Percentiles rank a stretch among this genome's conserved stretches.
These are phyloP conservation scores for Acromyrmex charruanus DNA, from an alignment of 1,140 invertebrate genomes.

Conservation along the genomic window DNA sequence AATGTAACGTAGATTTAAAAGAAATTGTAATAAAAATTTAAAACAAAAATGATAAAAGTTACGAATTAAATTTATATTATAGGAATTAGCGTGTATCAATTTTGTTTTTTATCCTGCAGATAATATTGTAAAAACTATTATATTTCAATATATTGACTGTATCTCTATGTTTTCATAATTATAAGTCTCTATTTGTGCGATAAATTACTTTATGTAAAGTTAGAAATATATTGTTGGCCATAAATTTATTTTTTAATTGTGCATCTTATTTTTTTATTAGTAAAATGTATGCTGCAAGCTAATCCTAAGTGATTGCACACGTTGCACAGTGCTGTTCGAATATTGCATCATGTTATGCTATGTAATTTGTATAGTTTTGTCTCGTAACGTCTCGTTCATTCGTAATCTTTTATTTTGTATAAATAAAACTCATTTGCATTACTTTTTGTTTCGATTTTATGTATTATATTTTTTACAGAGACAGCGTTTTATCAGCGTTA, in stretches of 20 bases:
- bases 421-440: background rate
- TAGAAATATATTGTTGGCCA: background rate
- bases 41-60: slow-evolving; percentile 7
- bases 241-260: slow-evolving; percentile 3
- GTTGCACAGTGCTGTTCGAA: background rate
- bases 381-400: background rate
- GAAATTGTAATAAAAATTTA: background rate
- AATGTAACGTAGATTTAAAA: background rate
- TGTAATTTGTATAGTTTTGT: slow-evolving; percentile 2
- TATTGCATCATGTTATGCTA: slow-evolving; percentile 29
- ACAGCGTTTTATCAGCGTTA: background rate
- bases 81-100: background rate
- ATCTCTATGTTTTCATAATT: background rate
- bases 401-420: slow-evolving; percentile 5
- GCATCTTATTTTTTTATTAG: background rate
- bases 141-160: background rate
- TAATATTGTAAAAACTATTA: background rate
- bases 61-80: background rate
- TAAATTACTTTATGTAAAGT: background rate
- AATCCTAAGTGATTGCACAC: background rate
- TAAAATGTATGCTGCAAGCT: background rate
- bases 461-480: background rate
- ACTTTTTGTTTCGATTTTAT: background rate
- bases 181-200: background rate
- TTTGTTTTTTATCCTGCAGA: background rate